Base-by-base conservation (phyloP, 2,797 vertebrate species). In the Jordanella pulchra region DNA sequence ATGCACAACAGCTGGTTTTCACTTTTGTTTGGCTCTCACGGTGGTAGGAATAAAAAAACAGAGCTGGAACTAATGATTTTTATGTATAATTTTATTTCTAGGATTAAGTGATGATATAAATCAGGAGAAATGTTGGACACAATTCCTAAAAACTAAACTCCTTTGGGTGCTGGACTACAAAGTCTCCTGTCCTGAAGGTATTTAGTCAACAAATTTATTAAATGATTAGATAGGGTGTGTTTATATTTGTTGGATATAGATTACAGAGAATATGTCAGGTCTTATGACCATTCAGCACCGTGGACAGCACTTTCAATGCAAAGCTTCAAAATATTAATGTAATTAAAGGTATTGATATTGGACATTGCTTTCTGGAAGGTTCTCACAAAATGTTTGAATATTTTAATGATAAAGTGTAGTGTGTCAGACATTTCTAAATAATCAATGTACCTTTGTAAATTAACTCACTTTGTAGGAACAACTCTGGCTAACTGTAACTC, bases 211-310 rank as follows among this genome's bases (percentile, higher is more conserved):
- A 27, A n/a, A 25, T 53, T 77, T 21, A 53, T 67, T 45, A 51
- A 5, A 15, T 65, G 27, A 51, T 27, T 50, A 55, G 3, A 9
- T 18, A 66, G 42, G 35, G 23, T n/a, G 17, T 53, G 51, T 45
- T 66, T 45, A 65, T 69, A 28, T 60, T 23, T 28, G 67, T 69
- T 75, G 55, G 39, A 71, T 67, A 42, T 39, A 55, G 35, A 66
- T 25, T 67, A 60, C 12, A 23, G 60, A 67, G 64, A 71, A 58
- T 58, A 63, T 60, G 65, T 77, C 75, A 67, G 72, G 74, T 76
- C 76, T 60, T 73, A 66, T 80, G 76, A 70, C 21, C 30, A 2
- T 89, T 91, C 92, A 93, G 91, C 88, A 92, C 91, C 89, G 85
- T 42, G 89, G 91, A 93, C 90, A 93, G 90, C 88, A 89, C 81